Evolutionary conservation across 2,113 vertebrate genomes (phyloP), one percentile per base, ranked within the genome.

Genomic region (Lagopus muta): DNA sequence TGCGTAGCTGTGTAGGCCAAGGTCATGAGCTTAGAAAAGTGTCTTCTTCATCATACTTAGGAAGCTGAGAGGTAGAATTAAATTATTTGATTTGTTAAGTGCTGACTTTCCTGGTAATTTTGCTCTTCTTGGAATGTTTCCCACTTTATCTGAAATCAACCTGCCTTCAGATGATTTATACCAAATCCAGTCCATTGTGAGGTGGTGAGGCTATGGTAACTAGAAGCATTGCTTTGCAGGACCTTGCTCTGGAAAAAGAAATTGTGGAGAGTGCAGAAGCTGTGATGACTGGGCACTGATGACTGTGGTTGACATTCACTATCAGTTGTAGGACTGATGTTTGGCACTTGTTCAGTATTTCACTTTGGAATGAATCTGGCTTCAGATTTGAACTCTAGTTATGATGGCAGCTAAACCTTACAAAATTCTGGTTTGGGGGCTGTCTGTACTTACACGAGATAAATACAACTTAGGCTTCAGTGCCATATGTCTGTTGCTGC

Each of bases 11-110:
- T 21, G 42, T 84, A 88, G 65, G 30, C 82, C 61, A 91, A 32
- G 75, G 77, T 87, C 7, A 12, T 61, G 73, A 80, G 12, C 77
- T 65, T 72, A 79, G 79, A 86, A 96, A 64, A 94, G 72, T 82
- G 34, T 74, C 43, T 91, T 54, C 62, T 67, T 71, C 64, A 89
- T 96, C 92, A 62, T 79, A 83, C 70, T 86, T 71, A 84, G 60
- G 52, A 89, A 81, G 70, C 77, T 84, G 66, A 91, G 42, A 52
- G 45, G 7, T 77, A 83, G 93, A 94, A 75, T 61, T 30, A 85
- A 78, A 88, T 93, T 89, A 77, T 47, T 60, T 65, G 48, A 72
- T 72, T 69, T 27, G 65, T 16, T 55, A 57, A 21, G 7, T 94
- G 36, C 36, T 79, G 67, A 20, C 6, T 75, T 64, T 27, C 16